Evolutionary conservation across 1,140 invertebrate species (phyloP), one percentile per base, ranked within the genome.

Genomic region (Nasonia vitripennis): DNA sequence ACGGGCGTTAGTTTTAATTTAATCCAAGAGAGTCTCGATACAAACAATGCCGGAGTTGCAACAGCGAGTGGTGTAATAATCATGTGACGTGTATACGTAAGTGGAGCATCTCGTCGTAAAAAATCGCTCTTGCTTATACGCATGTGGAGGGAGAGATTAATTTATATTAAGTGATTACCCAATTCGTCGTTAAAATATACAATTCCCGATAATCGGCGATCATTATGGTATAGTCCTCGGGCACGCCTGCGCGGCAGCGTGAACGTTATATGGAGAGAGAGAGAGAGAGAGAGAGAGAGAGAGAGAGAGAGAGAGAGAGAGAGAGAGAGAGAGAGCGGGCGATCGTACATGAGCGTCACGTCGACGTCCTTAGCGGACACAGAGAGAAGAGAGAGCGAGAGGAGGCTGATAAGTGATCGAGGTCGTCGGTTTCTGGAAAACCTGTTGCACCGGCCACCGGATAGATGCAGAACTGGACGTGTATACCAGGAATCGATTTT

Each of bases 101-200:
- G 20, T 62, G 20, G 17, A 17, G 55, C 5, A 62, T 17, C 51
- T 12, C 17, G 51, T 20, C 74, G 51, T 78, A 75, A 75, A 83
- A 83, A 37, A 73, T 12, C 34, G 31, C 27, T 27, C 27, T 27
- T 27, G 27, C 1, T 27, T 27, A 27, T 27, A 1, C 27, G 27
- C 27, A 27, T 27, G 27, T 37, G 34, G 9, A 5, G 31, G 6
- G 71, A 12, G 48, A 74, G 55, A 86, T 82, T 86, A 86, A 86
- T 86, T 82, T 86, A 86, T 86, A 86, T 78, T 82, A 82, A 82
- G 85, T 82, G 80, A 86, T 86, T 82, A 86, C 73, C 79, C 85
- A 75, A 86, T 86, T 82, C 67, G 55, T 68, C 75, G 85, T 86
- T 82, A 86, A 86, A 82, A 86, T 82, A 86, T 82, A 86, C 71